Conservation (phyloP, 2,888 invertebrate genomes). For the Nudaria mundana region DNA sequence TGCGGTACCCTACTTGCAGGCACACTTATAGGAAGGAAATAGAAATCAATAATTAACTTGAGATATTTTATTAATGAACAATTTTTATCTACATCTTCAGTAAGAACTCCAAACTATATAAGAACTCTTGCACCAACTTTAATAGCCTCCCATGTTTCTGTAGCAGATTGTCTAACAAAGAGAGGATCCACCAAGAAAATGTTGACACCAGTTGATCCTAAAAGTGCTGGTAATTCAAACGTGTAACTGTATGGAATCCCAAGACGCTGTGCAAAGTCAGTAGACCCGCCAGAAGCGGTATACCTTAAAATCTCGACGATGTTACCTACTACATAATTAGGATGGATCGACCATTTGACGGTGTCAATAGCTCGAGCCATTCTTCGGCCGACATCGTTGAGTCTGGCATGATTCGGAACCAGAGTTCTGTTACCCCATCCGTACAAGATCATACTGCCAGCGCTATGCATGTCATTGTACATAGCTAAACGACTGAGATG, state of each 20-base stretch:
- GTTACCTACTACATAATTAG: slow-evolving; percentile 75
- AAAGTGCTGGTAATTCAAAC: slow-evolving; percentile 77
- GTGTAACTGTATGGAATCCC: slow-evolving; percentile 80
- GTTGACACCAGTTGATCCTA: not conserved
- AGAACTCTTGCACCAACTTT: slow-evolving; percentile 72
- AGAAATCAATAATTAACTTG: not conserved
- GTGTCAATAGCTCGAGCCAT: slow-evolving; percentile 69
- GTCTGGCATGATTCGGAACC: slow-evolving; percentile 69
- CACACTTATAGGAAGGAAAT: too few species aligned
- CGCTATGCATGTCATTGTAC: slow-evolving; percentile 88
- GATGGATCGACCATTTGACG: slow-evolving; percentile 63
- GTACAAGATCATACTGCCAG: slow-evolving; percentile 82
- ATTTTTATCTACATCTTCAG: too few species aligned
- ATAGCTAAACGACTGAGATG: slow-evolving; percentile 75
- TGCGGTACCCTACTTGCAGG: too few species aligned
- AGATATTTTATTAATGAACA: not conserved
- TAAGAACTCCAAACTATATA: not conserved
- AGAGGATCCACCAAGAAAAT: slow-evolving; percentile 80
- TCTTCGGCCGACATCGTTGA: slow-evolving; percentile 57
- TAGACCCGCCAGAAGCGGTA: slow-evolving; percentile 82
- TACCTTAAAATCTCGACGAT: slow-evolving; percentile 67
- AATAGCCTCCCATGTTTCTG: slow-evolving; percentile 83
- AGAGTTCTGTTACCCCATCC: slow-evolving; percentile 62
- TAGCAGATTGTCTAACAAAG: slow-evolving; percentile 76
- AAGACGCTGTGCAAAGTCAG: slow-evolving; percentile 80